Percentiles rank a stretch among this genome's conserved stretches.
Conservation (phyloP, 2,113 vertebrate genomes). For the Pao palembangensis region DNA sequence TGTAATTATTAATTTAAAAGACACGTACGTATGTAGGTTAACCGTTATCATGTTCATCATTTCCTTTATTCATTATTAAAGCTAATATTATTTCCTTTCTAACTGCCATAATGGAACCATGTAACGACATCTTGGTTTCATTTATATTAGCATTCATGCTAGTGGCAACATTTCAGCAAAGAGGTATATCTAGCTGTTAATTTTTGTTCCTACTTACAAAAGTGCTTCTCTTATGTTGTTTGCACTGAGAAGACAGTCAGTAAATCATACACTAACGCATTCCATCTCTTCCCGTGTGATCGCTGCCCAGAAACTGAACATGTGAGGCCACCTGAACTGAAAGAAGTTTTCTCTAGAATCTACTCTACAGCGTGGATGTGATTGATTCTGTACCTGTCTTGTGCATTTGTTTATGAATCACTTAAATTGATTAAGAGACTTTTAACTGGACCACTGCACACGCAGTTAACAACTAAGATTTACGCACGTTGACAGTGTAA, state of each 20-base stretch:
- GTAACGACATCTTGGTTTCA: not conserved
- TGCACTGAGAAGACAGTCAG: not conserved
- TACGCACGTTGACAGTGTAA: too few relatives aligned
- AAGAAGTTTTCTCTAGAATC: not conserved
- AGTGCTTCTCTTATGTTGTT: not conserved
- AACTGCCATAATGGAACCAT: not conserved
- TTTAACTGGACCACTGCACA: not conserved
- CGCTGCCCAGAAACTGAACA: not conserved
- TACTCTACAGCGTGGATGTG: conserved; percentile 2
- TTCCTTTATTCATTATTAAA: conserved; percentile 15
- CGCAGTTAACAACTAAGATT: too few relatives aligned
- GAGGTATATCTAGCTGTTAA: not conserved
- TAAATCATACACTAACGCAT: not conserved
- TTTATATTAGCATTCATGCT: not conserved
- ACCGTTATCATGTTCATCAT: conserved; percentile 35
- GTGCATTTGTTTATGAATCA: conserved; percentile 17
- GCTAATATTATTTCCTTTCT: too few relatives aligned
- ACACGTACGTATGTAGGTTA: not conserved
- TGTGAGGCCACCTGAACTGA: not conserved
- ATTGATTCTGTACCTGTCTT: conserved; percentile 11
- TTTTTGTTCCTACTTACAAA: not conserved
- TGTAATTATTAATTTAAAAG: not conserved
- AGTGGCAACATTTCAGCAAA: not conserved
- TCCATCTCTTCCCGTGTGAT: not conserved
- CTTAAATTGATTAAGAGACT: conserved; percentile 1